phyloP scores from a whole-genome alignment of 2,113 vertebrate genomes.

The Brachirus orientalis region DNA sequence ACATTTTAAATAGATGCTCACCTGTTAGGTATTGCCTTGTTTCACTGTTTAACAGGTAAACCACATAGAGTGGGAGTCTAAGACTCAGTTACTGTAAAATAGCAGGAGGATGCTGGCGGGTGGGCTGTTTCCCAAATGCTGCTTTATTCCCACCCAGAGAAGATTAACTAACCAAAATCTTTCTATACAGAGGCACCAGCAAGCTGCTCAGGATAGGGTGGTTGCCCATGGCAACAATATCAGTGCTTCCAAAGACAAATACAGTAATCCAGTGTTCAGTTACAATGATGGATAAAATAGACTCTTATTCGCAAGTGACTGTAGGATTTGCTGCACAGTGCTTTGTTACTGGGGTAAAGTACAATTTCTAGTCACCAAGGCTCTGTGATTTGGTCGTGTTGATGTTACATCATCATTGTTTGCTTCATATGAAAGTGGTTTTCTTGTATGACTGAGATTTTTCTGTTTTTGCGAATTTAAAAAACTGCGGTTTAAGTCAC shows the following conservation, averaged over 20 bases:
- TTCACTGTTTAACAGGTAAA: slow-evolving; percentile 49
- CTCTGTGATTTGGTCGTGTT: neutral
- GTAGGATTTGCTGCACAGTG: slow-evolving; percentile 15
- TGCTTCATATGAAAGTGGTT: slow-evolving; percentile 10
- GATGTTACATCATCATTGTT: neutral
- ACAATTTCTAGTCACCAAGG: neutral
- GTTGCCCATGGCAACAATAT: slow-evolving; percentile 80
- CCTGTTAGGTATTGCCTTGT: slow-evolving; percentile 6
- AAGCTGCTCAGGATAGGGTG: slow-evolving; percentile 66
- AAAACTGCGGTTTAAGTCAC: neutral
- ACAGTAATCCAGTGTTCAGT: slow-evolving; percentile 62
- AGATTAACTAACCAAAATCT: slow-evolving; percentile 71
- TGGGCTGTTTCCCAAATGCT: slow-evolving; percentile 69
- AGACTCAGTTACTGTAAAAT: slow-evolving; percentile 49
- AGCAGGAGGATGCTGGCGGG: slow-evolving; percentile 56
- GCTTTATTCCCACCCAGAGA: slow-evolving; percentile 67
- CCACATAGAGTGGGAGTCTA: slow-evolving; percentile 6
- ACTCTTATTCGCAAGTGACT: slow-evolving; percentile 19
- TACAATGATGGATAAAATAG: slow-evolving; percentile 38
- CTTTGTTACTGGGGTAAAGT: neutral
- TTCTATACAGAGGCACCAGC: slow-evolving; percentile 59
- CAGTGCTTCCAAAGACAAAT: slow-evolving; percentile 71
- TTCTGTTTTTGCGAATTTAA: too few relatives aligned
- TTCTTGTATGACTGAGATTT: neutral
- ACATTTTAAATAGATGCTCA: slow-evolving; percentile 3